These are phyloP conservation scores for Eulemur rubriventer DNA, from an alignment of 2,797 vertebrate genomes.

Conservation along the genomic window DNA sequence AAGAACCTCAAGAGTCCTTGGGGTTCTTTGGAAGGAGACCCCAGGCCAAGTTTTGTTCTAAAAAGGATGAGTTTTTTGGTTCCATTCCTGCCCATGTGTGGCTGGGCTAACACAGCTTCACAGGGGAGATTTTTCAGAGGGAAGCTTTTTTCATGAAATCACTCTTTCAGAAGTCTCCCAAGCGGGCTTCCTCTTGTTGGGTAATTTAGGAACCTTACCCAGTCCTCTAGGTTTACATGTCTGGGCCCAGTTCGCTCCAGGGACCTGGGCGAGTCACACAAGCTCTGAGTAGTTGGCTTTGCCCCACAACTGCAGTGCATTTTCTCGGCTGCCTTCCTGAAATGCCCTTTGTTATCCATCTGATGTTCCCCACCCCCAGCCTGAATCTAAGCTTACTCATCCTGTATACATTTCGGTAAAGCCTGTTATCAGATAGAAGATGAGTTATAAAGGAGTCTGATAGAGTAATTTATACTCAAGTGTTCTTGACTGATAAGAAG, in stretches of 20 bases:
- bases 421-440: constrained; percentile 35
- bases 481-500: constrained; percentile 55
- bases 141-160: background rate
- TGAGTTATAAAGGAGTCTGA: background rate
- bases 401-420: constrained; percentile 51
- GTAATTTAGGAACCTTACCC: background rate
- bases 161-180: background rate
- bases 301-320: background rate
- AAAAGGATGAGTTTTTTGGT: background rate
- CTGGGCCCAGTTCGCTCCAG: background rate
- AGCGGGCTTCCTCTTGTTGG: background rate
- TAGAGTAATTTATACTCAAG: constrained; percentile 41
- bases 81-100: background rate
- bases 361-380: background rate
- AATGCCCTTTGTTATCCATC: background rate
- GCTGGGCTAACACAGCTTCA: background rate
- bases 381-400: background rate
- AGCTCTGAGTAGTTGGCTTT: background rate
- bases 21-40: background rate
- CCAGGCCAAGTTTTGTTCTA: background rate
- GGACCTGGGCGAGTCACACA: background rate
- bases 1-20: background rate
- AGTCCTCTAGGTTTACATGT: background rate
- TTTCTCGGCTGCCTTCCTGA: background rate
- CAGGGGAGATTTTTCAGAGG: no score